These are phyloP conservation scores for Monopis laevigella DNA, from an alignment of 2,888 invertebrate genomes.

Conservation along the genomic window DNA sequence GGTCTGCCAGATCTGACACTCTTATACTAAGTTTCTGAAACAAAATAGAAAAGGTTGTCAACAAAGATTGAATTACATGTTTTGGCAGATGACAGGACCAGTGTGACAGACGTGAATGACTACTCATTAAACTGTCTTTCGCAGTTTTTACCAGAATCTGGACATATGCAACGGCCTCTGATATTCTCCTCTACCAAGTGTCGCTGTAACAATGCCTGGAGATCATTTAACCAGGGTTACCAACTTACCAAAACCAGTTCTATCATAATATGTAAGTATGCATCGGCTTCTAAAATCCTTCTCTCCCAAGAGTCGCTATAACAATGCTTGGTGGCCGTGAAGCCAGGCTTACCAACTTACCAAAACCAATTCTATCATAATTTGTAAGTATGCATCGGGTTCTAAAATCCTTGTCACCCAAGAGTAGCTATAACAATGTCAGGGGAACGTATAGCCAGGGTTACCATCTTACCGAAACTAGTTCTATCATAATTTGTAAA, in stretches of 20 bases:
- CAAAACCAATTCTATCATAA: not conserved
- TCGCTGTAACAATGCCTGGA: constrained; percentile 23
- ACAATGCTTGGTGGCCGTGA: constrained; percentile 1
- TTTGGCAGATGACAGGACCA: no score
- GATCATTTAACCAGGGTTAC: not conserved
- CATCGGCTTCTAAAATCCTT: not conserved
- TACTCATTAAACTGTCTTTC: not conserved
- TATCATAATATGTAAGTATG: not conserved
- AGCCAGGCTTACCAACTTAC: not conserved
- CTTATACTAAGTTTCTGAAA: constrained; percentile 75
- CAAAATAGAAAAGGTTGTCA: no score
- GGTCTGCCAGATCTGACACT: constrained; percentile 69
- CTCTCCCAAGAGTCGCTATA: constrained; percentile 73
- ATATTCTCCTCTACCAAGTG: constrained; percentile 82
- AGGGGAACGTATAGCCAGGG: not conserved
- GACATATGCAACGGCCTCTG: constrained; percentile 90
- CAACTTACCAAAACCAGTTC: not conserved
- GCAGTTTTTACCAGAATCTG: constrained; percentile 57
- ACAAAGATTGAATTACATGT: no score
- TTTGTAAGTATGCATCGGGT: not conserved
- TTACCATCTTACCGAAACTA: constrained; percentile 72
- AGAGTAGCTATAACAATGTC: constrained; percentile 13
- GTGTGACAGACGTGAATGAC: no score
- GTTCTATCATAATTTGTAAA: constrained; percentile 94
- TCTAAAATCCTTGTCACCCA: not conserved